These are phyloP conservation scores for Cataglyphis cursor DNA, from an alignment of 2,888 invertebrate genomes.

Conservation along the genomic window DNA sequence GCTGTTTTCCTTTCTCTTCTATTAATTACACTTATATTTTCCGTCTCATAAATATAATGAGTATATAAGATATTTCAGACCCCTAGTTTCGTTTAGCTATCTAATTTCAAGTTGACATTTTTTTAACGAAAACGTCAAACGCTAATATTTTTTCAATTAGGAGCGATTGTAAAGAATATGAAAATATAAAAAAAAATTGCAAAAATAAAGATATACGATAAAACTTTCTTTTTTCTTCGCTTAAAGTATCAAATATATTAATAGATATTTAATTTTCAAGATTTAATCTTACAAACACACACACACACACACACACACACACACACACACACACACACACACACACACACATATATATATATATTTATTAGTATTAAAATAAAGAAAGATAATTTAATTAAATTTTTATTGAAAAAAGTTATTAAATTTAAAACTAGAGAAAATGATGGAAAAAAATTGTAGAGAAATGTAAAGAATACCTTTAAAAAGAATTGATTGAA, in stretches of 20 bases:
- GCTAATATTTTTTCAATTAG: neutral
- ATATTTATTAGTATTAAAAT: neutral
- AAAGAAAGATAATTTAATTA: neutral
- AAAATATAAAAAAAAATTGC: neutral
- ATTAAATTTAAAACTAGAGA: neutral
- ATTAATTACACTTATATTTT: neutral
- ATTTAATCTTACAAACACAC: neutral
- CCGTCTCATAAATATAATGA: constrained; percentile 1
- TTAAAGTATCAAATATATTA: neutral
- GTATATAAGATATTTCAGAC: neutral
- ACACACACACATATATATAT: too few relatives aligned
- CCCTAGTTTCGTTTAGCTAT: neutral
- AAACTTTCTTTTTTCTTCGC: neutral
- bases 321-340: neutral
- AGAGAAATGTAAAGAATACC: neutral
- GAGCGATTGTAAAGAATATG: neutral
- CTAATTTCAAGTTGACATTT: constrained; percentile 5
- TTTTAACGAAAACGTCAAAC: neutral
- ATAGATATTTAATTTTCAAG: neutral
- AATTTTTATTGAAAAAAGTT: neutral
- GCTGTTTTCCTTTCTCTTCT: neutral
- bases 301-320: too few relatives aligned
- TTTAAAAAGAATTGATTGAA: neutral
- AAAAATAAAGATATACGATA: neutral
- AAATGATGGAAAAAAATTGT: neutral